These are phyloP conservation scores for Tupiocoris notatus DNA, from an alignment of 2,888 invertebrate species.

Conservation along the genomic window DNA sequence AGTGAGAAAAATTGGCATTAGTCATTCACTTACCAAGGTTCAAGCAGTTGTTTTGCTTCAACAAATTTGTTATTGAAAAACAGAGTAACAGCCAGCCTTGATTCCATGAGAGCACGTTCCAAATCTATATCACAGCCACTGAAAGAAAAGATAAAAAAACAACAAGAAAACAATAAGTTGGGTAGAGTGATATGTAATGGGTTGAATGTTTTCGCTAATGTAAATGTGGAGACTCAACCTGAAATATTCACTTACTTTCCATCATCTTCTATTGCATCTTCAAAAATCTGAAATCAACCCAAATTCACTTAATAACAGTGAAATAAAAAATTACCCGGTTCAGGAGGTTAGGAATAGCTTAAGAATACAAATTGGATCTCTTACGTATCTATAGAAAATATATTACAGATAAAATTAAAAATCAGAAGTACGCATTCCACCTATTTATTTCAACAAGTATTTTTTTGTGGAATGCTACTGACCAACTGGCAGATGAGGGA, in stretches of 20 bases:
- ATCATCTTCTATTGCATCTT: constrained; percentile 40
- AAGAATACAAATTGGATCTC: neutral
- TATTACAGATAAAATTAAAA: too few species aligned
- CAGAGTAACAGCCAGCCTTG: constrained; percentile 74
- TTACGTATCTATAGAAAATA: too few species aligned
- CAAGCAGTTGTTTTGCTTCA: constrained; percentile 74
- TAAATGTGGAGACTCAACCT: too few species aligned
- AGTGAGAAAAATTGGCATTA: too few species aligned
- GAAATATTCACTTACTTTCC: constrained; percentile 26
- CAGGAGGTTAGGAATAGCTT: neutral
- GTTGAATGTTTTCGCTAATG: too few species aligned
- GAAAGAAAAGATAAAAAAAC: constrained; percentile 47
- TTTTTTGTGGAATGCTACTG: too few species aligned
- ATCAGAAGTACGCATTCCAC: too few species aligned
- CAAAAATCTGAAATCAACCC: constrained; percentile 45
- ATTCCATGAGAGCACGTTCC: constrained; percentile 70
- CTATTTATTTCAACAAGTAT: too few species aligned
- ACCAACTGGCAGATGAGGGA: too few species aligned
- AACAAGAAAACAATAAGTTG: neutral
- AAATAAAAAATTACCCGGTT: too few species aligned
- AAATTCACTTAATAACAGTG: neutral
- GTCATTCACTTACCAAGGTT: constrained; percentile 78
- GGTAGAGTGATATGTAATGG: too few species aligned
- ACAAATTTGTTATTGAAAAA: constrained; percentile 91
- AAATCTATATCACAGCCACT: constrained; percentile 62